Evolutionary conservation across 2,888 invertebrate species (phyloP).

Genomic region (Apodemia zela): DNA sequence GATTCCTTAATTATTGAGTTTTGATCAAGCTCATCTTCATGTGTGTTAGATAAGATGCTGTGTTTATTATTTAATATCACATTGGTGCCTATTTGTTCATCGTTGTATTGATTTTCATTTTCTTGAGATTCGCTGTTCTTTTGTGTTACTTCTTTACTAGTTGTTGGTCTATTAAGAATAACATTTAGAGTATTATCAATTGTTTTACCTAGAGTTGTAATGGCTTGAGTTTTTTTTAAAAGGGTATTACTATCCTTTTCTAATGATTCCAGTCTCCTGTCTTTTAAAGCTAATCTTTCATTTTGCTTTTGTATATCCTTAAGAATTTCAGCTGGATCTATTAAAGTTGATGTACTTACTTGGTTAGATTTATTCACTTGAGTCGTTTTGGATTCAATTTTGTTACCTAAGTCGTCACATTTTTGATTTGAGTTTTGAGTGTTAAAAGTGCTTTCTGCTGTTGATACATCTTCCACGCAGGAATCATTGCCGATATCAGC

Average conservation of each 20-base stretch:
- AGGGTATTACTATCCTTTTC: conserved; percentile 48
- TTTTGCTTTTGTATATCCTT: conserved; percentile 44
- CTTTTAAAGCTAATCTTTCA: conserved; percentile 44
- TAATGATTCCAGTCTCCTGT: conserved; percentile 43
- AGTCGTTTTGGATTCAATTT: not conserved
- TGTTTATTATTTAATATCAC: not conserved
- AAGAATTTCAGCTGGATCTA: conserved; percentile 38
- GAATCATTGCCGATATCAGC: conserved; percentile 56
- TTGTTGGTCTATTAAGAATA: conserved; percentile 8
- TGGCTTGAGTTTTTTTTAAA: conserved; percentile 35
- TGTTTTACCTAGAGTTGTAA: not conserved
- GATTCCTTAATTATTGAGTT: not conserved
- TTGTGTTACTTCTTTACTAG: not conserved
- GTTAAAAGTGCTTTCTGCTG: conserved; percentile 23
- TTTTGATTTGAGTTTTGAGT: not conserved
- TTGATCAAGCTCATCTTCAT: not conserved
- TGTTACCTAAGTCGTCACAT: not conserved
- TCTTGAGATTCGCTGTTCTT: not conserved
- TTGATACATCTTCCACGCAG: conserved; percentile 41
- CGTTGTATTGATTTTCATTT: not conserved
- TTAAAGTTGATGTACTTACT: conserved; percentile 17
- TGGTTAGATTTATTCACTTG: not conserved
- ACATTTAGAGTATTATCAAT: not conserved
- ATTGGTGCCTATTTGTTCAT: not conserved
- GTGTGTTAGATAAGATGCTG: too few relatives aligned